Conservation (phyloP, 2,888 invertebrate species). For the Heliconius ismenius region DNA sequence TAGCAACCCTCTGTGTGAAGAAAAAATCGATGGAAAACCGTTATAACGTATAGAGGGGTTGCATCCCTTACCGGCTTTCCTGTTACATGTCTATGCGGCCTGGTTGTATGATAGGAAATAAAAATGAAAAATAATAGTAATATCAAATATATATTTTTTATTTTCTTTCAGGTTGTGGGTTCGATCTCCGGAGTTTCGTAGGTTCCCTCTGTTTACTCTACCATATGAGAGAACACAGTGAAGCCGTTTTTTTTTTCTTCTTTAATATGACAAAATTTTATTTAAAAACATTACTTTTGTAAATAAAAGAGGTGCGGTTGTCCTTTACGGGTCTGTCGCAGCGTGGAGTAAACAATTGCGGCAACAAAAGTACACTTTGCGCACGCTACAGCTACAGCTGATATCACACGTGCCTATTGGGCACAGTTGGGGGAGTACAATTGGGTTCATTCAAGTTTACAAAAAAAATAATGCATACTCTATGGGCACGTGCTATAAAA, state of each 20-base stretch:
- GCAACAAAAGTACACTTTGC: constrained; percentile 35
- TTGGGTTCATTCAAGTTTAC: constrained; percentile 32
- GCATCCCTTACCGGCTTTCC: constrained; percentile 18
- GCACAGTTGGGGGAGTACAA: constrained; percentile 41
- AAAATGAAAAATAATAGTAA: background rate
- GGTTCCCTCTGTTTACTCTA: no score
- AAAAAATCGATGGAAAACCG: constrained; percentile 40
- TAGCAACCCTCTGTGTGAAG: constrained; percentile 11
- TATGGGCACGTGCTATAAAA: constrained; percentile 17
- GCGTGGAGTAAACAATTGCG: background rate
- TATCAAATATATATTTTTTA: background rate
- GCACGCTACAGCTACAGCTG: constrained; percentile 37
- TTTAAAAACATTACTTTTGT: no score
- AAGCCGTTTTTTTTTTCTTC: no score
- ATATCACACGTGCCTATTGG: constrained; percentile 32
- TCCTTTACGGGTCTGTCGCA: no score
- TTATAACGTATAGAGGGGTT: constrained; percentile 30
- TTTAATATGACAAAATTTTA: no score
- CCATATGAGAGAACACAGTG: background rate
- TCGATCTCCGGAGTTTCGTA: no score
- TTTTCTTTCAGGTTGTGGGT: no score
- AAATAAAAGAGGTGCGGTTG: background rate
- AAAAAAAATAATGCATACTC: constrained; percentile 6
- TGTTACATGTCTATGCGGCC: constrained; percentile 5
- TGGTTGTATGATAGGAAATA: background rate